Conservation (phyloP, 1,140 invertebrate genomes). For the Zaprionus ghesquierei region DNA sequence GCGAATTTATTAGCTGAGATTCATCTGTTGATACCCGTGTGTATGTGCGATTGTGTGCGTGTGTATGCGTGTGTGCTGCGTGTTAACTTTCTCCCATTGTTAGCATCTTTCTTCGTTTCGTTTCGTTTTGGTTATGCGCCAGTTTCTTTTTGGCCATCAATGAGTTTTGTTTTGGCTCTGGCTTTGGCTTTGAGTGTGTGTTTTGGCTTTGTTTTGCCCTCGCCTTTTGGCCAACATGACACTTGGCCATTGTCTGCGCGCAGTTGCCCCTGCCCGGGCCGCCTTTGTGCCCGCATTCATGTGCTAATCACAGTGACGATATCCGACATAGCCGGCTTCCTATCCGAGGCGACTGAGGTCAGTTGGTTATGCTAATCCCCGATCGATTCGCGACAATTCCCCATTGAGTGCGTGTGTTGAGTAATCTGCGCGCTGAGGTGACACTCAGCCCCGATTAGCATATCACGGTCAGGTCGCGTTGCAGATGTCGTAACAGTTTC, state of each 20-base stretch:
- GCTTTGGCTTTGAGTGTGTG: neutral
- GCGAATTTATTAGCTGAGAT: conserved; percentile 63
- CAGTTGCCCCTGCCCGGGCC: conserved; percentile 24
- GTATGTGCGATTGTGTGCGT: conserved; percentile 20
- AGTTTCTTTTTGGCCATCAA: conserved; percentile 40
- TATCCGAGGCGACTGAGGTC: conserved; percentile 45
- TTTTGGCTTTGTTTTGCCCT: conserved; percentile 40
- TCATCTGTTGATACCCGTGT: conserved; percentile 25
- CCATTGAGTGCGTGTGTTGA: conserved; percentile 43
- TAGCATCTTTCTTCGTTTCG: conserved; percentile 69
- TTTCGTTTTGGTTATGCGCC: conserved; percentile 54
- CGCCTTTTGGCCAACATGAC: conserved; percentile 60
- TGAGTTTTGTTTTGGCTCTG: conserved; percentile 24
- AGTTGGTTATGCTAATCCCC: conserved; percentile 52
- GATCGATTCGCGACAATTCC: conserved; percentile 43
- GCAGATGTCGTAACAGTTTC: conserved; percentile 23
- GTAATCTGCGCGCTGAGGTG: conserved; percentile 40
- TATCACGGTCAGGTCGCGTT: conserved; percentile 26
- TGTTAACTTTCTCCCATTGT: conserved; percentile 77
- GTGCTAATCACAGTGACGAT: conserved; percentile 16
- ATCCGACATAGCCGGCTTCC: conserved; percentile 15
- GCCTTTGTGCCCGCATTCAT: conserved; percentile 24
- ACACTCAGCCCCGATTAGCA: conserved; percentile 51
- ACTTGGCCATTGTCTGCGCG: conserved; percentile 64
- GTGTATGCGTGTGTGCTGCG: conserved; percentile 31